These are phyloP conservation scores for Eubucco bourcierii DNA, from an alignment of 2,113 vertebrate species.

Conservation along the genomic window DNA sequence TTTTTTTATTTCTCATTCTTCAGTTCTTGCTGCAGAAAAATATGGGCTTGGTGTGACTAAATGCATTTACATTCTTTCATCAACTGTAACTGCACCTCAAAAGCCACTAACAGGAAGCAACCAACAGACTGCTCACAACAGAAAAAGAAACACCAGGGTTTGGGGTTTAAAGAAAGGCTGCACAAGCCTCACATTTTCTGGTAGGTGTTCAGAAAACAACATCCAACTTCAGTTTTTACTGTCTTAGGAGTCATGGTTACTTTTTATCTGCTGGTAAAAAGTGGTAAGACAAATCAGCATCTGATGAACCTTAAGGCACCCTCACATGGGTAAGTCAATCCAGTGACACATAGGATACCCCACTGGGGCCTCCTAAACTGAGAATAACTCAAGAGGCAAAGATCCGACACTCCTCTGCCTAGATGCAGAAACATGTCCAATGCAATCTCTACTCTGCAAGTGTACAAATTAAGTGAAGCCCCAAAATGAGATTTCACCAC, in stretches of 20 bases:
- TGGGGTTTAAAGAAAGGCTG: background rate
- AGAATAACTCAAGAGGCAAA: background rate
- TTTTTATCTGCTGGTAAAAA: background rate
- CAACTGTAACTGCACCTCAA: background rate
- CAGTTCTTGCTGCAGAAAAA: background rate
- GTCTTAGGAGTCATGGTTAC: background rate
- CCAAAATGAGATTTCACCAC: background rate
- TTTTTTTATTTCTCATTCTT: background rate
- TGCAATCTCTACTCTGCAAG: background rate
- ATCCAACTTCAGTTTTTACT: background rate
- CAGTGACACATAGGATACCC: background rate
- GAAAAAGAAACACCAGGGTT: background rate
- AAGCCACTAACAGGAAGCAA: conserved; percentile 32
- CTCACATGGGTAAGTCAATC: background rate
- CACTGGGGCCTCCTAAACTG: background rate
- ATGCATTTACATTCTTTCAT: background rate
- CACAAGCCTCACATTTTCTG: background rate
- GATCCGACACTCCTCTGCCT: background rate
- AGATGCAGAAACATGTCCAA: background rate
- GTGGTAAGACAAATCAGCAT: background rate
- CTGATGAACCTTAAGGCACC: background rate
- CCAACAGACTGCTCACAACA: background rate
- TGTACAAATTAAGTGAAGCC: background rate
- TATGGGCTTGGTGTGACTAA: background rate
- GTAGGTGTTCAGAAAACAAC: background rate